A percentile compares a stretch with the other conserved stretches of the same genome.
phyloP scores from a whole-genome alignment of 1,140 invertebrate genomes.

The Procambarus virginalis region DNA sequence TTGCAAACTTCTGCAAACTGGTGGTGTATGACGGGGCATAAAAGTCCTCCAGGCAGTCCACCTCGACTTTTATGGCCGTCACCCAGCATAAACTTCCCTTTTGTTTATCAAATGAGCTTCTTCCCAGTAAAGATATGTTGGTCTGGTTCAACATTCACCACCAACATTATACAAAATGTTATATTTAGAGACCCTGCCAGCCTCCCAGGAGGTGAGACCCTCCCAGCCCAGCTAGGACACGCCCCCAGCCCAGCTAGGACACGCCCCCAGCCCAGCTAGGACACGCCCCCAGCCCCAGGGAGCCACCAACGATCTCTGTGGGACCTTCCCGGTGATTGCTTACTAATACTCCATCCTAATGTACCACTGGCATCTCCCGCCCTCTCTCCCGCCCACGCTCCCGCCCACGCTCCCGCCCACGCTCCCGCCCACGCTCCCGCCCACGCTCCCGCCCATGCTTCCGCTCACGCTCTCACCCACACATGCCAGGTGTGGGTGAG shows the following conservation, averaged over 20 bases:
- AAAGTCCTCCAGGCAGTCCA: too few relatives aligned
- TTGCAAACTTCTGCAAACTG: too few relatives aligned
- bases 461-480: background rate
- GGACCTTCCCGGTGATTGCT: background rate
- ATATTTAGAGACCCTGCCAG: too few relatives aligned
- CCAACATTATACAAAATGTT: too few relatives aligned
- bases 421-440: background rate
- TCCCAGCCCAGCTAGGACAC: background rate
- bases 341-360: constrained; percentile 1
- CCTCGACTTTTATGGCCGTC: too few relatives aligned
- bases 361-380: background rate
- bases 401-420: background rate
- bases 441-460: background rate
- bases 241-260: background rate
- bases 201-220: background rate
- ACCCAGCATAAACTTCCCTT: too few relatives aligned
- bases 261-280: background rate
- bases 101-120: too few relatives aligned
- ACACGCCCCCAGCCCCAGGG: background rate
- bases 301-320: background rate
- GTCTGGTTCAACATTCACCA: too few relatives aligned
- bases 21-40: too few relatives aligned
- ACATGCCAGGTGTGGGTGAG: too few relatives aligned
- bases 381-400: background rate
- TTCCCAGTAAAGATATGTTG: too few relatives aligned